These are phyloP conservation scores for Centropyge bicolor DNA, from an alignment of 2,797 vertebrate species.

Conservation along the genomic window DNA sequence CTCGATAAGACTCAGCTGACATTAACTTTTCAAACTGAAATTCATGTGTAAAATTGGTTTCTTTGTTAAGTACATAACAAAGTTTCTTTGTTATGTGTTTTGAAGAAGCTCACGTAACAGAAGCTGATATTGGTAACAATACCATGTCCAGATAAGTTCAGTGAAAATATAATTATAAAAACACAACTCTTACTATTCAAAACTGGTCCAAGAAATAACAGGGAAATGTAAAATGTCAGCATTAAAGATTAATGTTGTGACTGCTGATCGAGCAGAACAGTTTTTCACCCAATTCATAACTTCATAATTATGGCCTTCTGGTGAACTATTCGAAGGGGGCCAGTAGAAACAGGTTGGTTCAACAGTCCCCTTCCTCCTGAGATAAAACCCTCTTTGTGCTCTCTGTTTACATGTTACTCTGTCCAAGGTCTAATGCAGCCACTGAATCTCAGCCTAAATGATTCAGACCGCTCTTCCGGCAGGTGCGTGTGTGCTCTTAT, in stretches of 20 bases:
- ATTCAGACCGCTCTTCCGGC: conserved; percentile 46
- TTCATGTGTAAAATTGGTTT: background rate
- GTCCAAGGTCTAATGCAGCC: conserved; percentile 41
- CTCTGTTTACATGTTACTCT: conserved; percentile 54
- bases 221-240: background rate
- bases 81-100: background rate
- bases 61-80: too few relatives aligned
- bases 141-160: background rate
- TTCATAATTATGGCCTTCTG: conserved; percentile 18
- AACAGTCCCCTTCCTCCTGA: conserved; percentile 33
- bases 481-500: conserved; percentile 47
- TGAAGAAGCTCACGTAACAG: background rate
- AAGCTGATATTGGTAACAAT: background rate
- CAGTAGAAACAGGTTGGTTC: conserved; percentile 44
- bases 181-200: background rate
- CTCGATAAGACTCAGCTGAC: too few relatives aligned
- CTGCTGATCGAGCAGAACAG: background rate
- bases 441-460: conserved; percentile 31
- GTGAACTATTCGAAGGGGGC: conserved; percentile 22
- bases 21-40: background rate
- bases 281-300: conserved; percentile 9
- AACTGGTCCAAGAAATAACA: background rate
- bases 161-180: background rate
- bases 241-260: background rate
- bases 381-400: conserved; percentile 66